A percentile compares a stretch with the other conserved stretches of the same genome.
Evolutionary conservation across 64 coral and sea anemone species (phyloP).

Genomic region (Stylophora pistillata): DNA sequence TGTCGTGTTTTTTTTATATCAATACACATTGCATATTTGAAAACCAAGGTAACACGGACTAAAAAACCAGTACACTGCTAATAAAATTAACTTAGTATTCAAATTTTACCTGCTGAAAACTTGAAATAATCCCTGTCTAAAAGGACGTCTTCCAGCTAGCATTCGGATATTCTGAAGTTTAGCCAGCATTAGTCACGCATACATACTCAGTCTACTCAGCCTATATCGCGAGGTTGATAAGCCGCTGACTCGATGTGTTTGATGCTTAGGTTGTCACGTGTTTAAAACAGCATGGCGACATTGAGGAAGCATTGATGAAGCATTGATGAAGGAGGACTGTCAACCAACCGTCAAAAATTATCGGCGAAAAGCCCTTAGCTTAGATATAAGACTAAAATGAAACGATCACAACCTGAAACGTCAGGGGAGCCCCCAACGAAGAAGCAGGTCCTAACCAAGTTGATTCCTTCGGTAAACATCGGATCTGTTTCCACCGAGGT

Average conservation of each 20-base stretch:
- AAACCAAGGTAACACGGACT: too few relatives aligned
- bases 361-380: not conserved
- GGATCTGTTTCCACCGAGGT: slow-evolving; percentile 78
- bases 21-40: too few relatives aligned
- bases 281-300: slow-evolving; percentile 24
- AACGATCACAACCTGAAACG: slow-evolving; percentile 66
- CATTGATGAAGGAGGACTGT: too few relatives aligned
- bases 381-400: slow-evolving; percentile 13
- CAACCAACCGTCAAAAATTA: not conserved
- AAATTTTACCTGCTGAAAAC: not conserved
- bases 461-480: slow-evolving; percentile 60
- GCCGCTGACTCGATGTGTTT: not conserved
- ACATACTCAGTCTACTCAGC: too few relatives aligned
- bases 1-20: too few relatives aligned
- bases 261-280: too few relatives aligned
- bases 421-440: slow-evolving; percentile 54
- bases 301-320: too few relatives aligned
- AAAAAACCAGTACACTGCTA: too few relatives aligned
- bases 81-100: not conserved
- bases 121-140: not conserved
- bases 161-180: not conserved
- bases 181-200: too few relatives aligned
- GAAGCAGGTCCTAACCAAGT: slow-evolving; percentile 47
- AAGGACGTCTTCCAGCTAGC: not conserved
- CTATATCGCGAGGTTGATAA: too few relatives aligned